phyloP scores from a whole-genome alignment of 2,888 invertebrate species.

The Heliconius aoede region DNA sequence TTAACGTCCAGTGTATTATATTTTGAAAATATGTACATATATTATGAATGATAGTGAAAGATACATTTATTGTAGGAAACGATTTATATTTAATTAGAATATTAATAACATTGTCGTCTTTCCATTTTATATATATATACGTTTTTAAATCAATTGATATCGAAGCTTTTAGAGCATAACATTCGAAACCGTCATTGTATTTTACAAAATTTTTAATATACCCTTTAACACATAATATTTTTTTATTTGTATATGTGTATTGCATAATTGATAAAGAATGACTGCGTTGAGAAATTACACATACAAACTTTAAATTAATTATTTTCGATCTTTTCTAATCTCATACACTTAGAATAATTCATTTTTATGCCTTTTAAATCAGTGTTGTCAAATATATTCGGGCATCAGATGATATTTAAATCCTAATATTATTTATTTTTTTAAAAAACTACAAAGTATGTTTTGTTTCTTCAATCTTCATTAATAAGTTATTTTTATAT shows the following conservation, averaged over 20 bases:
- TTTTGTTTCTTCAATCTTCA: neutral
- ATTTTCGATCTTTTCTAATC: neutral
- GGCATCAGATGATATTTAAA: neutral
- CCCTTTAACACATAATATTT: neutral
- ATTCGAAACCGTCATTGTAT: neutral
- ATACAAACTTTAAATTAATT: neutral
- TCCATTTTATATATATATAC: neutral
- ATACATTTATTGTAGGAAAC: conserved; percentile 22
- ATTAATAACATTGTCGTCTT: neutral
- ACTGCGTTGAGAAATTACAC: neutral
- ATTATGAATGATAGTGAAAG: conserved; percentile 23
- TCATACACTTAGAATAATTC: neutral
- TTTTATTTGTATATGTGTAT: conserved; percentile 13
- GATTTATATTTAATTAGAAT: conserved; percentile 21
- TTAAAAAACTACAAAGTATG: neutral
- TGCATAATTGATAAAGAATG: neutral
- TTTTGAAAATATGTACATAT: conserved; percentile 31
- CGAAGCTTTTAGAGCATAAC: neutral
- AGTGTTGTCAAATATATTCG: neutral
- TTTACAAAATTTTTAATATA: conserved; percentile 14
- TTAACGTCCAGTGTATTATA: conserved; percentile 14
- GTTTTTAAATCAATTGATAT: neutral
- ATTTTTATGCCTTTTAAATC: neutral
- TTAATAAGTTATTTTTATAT: neutral
- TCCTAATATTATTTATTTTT: neutral